phyloP scores from a whole-genome alignment of 2,113 vertebrate species.

The Spea multiplicata region DNA sequence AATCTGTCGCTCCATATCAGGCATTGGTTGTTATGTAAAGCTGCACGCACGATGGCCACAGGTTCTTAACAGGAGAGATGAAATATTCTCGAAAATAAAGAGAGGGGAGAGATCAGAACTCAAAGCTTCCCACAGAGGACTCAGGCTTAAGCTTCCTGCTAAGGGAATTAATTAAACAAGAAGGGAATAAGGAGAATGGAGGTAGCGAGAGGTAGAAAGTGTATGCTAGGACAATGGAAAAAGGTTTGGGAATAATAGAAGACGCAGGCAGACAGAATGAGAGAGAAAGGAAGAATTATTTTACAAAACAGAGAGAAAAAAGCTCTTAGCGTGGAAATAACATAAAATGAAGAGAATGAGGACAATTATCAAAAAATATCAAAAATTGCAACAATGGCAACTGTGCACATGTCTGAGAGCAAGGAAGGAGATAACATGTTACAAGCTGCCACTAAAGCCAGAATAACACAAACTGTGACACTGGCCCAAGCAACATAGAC shows the following conservation, averaged over 20 bases:
- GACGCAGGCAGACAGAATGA: neutral
- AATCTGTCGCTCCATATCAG: constrained; percentile 41
- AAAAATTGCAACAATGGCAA: too few species aligned
- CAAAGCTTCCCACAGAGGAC: constrained; percentile 38
- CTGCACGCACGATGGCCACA: constrained; percentile 26
- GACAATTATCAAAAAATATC: neutral
- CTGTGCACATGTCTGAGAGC: too few species aligned
- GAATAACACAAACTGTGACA: too few species aligned
- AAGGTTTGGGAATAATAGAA: neutral
- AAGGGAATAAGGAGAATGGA: constrained; percentile 1
- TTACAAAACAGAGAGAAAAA: neutral
- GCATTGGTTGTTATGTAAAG: constrained; percentile 45
- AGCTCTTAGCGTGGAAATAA: neutral
- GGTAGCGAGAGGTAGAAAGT: neutral
- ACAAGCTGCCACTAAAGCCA: too few species aligned
- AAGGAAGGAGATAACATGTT: too few species aligned
- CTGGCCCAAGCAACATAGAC: too few species aligned
- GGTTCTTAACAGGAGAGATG: constrained; percentile 44
- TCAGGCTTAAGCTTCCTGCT: constrained; percentile 24
- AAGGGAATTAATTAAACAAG: constrained; percentile 43
- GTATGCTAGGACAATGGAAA: neutral
- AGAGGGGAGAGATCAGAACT: constrained; percentile 37
- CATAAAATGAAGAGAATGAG: constrained; percentile 2
- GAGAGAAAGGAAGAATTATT: neutral
- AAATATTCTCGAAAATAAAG: constrained; percentile 45